phyloP scores from a whole-genome alignment of 2,888 invertebrate species.

The Tenthredo notha region DNA sequence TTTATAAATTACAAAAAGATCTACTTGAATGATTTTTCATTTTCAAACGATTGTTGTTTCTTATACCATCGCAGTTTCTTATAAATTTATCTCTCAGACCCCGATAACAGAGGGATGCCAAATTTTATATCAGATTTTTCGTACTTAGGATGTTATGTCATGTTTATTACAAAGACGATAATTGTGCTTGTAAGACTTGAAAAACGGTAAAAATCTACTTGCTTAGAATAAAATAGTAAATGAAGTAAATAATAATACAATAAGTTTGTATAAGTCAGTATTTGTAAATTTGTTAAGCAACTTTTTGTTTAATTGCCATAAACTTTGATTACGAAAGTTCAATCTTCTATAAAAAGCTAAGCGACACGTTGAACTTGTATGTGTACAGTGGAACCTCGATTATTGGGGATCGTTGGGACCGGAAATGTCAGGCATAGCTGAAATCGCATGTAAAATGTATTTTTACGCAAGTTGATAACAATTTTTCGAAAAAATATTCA shows the following conservation, averaged over 20 bases:
- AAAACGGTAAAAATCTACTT: constrained; percentile 31
- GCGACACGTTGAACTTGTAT: not conserved
- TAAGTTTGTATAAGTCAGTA: constrained; percentile 31
- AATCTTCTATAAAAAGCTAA: not conserved
- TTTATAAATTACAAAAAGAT: not conserved
- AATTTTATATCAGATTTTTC: not conserved
- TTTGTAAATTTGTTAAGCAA: constrained; percentile 34
- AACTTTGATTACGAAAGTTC: constrained; percentile 20
- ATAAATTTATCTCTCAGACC: not conserved
- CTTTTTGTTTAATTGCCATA: constrained; percentile 56
- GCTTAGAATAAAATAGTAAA: not conserved
- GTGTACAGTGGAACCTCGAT: constrained; percentile 19
- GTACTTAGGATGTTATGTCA: not conserved
- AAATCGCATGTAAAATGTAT: too few species aligned
- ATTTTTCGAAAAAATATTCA: too few species aligned
- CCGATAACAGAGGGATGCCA: not conserved
- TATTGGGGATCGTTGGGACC: too few species aligned
- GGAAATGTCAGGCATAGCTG: too few species aligned
- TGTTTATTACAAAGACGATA: not conserved
- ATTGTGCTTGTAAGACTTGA: constrained; percentile 14
- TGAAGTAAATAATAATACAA: not conserved
- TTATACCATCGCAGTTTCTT: not conserved
- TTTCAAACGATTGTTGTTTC: not conserved
- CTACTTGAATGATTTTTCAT: not conserved
- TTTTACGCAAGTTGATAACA: too few species aligned